Percentiles rank a stretch among this genome's conserved stretches.
Conservation (phyloP, 2,888 invertebrate species). For the Sisyra nigra region DNA sequence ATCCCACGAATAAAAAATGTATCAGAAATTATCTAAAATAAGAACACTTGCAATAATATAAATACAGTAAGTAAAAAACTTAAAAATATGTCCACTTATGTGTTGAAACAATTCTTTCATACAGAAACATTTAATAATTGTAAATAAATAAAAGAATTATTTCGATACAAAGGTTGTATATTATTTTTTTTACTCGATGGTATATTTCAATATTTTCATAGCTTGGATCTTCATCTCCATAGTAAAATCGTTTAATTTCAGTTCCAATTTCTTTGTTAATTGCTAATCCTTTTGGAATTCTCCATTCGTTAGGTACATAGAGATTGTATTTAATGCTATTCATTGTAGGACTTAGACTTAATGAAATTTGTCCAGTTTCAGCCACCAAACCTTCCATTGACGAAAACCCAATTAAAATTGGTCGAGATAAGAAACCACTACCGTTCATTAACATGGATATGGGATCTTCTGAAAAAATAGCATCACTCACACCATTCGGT, state of each 20-base stretch:
- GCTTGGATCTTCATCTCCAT: background rate
- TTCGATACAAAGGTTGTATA: background rate
- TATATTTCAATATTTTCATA: background rate
- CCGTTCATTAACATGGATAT: background rate
- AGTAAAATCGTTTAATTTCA: constrained; percentile 5
- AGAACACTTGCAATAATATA: too few species aligned
- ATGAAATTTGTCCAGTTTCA: constrained; percentile 1
- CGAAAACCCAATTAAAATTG: background rate
- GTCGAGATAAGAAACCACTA: background rate
- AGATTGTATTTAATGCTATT: constrained; percentile 1
- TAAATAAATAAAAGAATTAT: too few species aligned
- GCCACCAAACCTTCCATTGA: background rate
- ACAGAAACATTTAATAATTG: too few species aligned
- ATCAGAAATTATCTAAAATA: constrained; percentile 1
- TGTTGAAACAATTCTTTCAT: too few species aligned
- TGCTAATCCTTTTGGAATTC: background rate
- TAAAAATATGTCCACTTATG: too few species aligned
- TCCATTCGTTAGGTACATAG: background rate
- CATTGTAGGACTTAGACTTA: background rate
- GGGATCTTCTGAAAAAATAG: background rate
- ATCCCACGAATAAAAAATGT: background rate
- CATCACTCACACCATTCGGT: background rate
- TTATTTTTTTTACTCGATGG: background rate
- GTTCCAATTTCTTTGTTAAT: constrained; percentile 2
- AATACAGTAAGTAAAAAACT: too few species aligned